These are phyloP conservation scores for Rallus limicola DNA, from an alignment of 2,113 vertebrate genomes.

Conservation along the genomic window DNA sequence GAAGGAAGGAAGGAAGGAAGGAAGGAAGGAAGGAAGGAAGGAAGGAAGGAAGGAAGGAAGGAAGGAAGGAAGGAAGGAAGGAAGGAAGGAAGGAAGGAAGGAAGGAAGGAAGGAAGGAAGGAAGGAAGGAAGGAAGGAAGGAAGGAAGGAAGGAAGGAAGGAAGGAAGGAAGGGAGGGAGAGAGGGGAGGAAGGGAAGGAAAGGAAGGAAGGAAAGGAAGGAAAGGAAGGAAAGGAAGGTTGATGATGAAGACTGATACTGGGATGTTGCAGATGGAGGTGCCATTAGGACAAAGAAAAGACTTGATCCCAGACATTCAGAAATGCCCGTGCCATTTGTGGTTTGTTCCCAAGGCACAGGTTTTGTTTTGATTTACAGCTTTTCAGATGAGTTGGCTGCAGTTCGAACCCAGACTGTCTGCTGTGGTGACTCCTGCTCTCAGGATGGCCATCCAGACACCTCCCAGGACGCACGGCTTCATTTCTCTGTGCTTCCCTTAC, in stretches of 20 bases:
- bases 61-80: too few species aligned
- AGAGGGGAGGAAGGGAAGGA: too few species aligned
- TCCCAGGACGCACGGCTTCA: not conserved
- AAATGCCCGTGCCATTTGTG: not conserved
- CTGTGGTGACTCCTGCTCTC: not conserved
- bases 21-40: too few species aligned
- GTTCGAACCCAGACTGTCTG: not conserved
- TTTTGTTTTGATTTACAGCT: not conserved
- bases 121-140: not conserved
- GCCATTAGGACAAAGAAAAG: not conserved
- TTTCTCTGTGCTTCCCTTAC: not conserved
- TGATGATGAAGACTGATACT: not conserved
- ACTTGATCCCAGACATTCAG: not conserved
- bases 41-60: too few species aligned
- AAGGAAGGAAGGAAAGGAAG: not conserved
- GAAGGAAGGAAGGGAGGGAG: too few species aligned
- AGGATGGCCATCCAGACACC: not conserved
- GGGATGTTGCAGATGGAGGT: not conserved
- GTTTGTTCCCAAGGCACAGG: not conserved
- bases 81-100: too few species aligned
- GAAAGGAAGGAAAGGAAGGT: not conserved
- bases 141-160: not conserved
- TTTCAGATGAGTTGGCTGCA: not conserved
- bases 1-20: too few species aligned
- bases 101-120: too few species aligned